Conservation (phyloP, 2,113 vertebrate species). For the Pseudopipra pipra region DNA sequence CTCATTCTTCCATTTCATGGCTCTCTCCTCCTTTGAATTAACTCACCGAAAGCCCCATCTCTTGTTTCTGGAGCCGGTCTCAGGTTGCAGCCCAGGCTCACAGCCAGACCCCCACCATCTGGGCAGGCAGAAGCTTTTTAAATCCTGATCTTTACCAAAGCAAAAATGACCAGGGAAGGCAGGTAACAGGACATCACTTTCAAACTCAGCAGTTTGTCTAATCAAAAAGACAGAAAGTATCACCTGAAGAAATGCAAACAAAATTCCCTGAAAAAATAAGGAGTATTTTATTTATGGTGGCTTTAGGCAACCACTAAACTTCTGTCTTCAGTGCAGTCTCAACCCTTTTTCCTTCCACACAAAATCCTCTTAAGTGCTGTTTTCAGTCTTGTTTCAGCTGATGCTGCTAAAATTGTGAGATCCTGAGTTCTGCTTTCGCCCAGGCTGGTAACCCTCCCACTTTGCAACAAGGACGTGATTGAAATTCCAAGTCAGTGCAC, state of each 20-base stretch:
- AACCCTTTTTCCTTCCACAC: background rate
- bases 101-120: background rate
- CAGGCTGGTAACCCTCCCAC: background rate
- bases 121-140: background rate
- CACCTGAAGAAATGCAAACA: background rate
- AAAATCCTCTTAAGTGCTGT: conserved; percentile 30
- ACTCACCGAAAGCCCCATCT: background rate
- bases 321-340: background rate
- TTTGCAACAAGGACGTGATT: conserved; percentile 2
- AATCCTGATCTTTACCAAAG: background rate
- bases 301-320: conserved; percentile 1
- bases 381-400: conserved; percentile 18
- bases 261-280: background rate
- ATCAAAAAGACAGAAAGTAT: background rate
- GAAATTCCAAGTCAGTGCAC: background rate
- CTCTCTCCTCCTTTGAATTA: background rate
- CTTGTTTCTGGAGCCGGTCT: background rate
- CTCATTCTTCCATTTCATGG: conserved; percentile 35
- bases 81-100: background rate
- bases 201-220: background rate
- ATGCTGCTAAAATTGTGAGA: conserved; percentile 9
- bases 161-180: conserved; percentile 12
- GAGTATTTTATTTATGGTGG: conserved; percentile 6
- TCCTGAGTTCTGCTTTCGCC: conserved; percentile 16
- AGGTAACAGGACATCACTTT: background rate